These are phyloP conservation scores for Apodemia duryi DNA, from an alignment of 2,888 invertebrate species.

Conservation along the genomic window DNA sequence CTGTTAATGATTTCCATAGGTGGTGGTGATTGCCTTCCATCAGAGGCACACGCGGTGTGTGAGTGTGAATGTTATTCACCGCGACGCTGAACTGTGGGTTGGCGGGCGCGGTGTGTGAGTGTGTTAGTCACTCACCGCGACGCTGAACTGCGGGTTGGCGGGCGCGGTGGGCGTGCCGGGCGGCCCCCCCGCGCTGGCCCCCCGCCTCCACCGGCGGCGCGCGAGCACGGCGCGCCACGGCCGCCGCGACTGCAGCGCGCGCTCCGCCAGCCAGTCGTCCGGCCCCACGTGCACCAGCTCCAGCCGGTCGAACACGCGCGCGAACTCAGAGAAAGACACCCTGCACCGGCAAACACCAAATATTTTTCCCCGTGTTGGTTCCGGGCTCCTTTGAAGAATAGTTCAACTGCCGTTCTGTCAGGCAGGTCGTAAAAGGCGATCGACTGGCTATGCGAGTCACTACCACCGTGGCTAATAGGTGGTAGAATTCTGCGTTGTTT, in stretches of 20 bases:
- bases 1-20: no score
- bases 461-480: no score
- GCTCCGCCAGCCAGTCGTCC: constrained; percentile 86
- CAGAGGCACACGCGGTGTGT: no score
- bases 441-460: no score
- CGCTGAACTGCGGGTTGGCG: constrained; percentile 85
- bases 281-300: constrained; percentile 88
- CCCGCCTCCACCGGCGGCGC: constrained; percentile 82
- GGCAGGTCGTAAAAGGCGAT: no score
- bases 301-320: constrained; percentile 81
- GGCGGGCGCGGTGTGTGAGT: constrained; percentile 69
- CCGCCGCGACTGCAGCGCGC: constrained; percentile 81
- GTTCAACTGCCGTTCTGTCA: no score
- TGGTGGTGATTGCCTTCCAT: no score
- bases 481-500: no score
- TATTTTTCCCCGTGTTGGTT: no score
- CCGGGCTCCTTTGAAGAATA: no score
- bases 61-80: constrained; percentile 43
- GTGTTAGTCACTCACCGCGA: constrained; percentile 67
- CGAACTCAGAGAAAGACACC: constrained; percentile 86
- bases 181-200: constrained; percentile 84
- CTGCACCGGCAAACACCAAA: constrained; percentile 45
- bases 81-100: constrained; percentile 85
- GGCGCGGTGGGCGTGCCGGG: constrained; percentile 81
- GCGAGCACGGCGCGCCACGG: constrained; percentile 86